Conservation (phyloP, 2,797 vertebrate species). For the Acipenser transmontanus region DNA sequence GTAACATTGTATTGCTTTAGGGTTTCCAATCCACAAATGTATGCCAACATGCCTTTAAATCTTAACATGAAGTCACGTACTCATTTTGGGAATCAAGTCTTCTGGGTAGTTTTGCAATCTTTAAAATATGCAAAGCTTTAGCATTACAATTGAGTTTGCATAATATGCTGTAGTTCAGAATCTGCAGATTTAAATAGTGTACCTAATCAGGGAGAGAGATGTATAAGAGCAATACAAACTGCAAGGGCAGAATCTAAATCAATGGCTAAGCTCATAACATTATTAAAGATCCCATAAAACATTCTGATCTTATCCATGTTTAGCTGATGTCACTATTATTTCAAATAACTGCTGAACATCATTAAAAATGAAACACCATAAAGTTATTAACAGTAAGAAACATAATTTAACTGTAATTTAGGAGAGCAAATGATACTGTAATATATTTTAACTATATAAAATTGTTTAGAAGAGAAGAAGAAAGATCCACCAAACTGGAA, state of each 20-base stretch:
- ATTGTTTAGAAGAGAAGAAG: too few relatives aligned
- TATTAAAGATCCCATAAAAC: constrained; percentile 2
- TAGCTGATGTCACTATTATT: background rate
- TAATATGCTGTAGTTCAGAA: background rate
- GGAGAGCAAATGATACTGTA: too few relatives aligned
- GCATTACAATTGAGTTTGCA: background rate
- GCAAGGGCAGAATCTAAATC: background rate
- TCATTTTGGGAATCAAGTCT: background rate
- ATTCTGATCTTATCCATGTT: background rate
- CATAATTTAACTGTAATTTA: too few relatives aligned
- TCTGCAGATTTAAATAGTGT: background rate
- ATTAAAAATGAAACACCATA: background rate
- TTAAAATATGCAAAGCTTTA: background rate
- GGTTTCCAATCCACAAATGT: background rate
- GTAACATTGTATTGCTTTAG: background rate
- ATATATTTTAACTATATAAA: too few relatives aligned
- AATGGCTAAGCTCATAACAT: background rate
- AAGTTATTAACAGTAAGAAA: background rate
- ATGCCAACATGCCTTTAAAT: constrained; percentile 4
- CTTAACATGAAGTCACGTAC: background rate
- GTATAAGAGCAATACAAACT: background rate
- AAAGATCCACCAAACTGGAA: too few relatives aligned
- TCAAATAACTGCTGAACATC: background rate
- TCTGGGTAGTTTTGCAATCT: background rate
- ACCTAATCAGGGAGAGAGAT: background rate